Conservation (phyloP, 2,888 invertebrate species). For the Pseudococcus longispinus region DNA sequence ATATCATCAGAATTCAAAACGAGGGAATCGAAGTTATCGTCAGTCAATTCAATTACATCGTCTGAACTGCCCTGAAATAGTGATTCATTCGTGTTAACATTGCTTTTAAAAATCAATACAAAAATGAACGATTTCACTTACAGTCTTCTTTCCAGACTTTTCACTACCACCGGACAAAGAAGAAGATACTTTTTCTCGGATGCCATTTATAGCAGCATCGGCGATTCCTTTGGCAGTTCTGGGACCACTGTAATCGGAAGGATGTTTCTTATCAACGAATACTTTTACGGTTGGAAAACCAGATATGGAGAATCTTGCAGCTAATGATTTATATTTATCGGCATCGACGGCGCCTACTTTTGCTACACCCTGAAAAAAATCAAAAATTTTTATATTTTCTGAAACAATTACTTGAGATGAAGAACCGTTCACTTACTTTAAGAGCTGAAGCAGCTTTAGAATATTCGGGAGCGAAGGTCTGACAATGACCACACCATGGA, state of each 20-base stretch:
- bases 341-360: conserved; percentile 95
- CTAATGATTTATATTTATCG: conserved; percentile 84
- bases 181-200: conserved; percentile 47
- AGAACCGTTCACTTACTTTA: conserved; percentile 69
- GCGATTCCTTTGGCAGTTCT: conserved; percentile 86
- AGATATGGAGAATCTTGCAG: conserved; percentile 78
- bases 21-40: conserved; percentile 90
- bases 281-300: conserved; percentile 98
- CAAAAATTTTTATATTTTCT: background rate
- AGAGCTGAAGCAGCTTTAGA: conserved; percentile 90
- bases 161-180: conserved; percentile 57
- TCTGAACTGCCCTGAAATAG: conserved; percentile 60
- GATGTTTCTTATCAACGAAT: conserved; percentile 85
- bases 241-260: conserved; percentile 83
- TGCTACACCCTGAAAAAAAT: conserved; percentile 74
- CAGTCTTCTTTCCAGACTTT: conserved; percentile 57
- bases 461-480: conserved; percentile 90
- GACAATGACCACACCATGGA: conserved; percentile 95
- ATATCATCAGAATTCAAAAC: conserved; percentile 93
- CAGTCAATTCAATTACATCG: conserved; percentile 91
- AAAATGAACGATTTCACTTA: conserved; percentile 58
- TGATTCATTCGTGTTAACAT: background rate
- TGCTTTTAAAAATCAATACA: background rate
- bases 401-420: background rate
- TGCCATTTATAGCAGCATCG: conserved; percentile 73